Conservation (phyloP, 2,113 vertebrate species). For the Myxocyprinus asiaticus region DNA sequence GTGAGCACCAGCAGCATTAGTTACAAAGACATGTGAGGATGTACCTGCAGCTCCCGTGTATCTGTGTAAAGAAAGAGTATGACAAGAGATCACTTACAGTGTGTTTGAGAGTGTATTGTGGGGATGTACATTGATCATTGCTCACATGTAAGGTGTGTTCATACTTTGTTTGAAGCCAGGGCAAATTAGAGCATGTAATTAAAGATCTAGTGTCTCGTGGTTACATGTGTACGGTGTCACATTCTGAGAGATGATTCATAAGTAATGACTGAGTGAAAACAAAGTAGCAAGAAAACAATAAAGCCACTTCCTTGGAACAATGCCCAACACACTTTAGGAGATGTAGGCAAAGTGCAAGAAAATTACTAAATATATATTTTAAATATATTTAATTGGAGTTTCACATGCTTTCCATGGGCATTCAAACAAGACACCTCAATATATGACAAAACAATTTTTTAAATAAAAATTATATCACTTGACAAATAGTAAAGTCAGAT, state of each 20-base stretch:
- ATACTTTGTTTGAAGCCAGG: background rate
- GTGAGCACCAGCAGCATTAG: background rate
- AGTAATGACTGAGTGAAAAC: no score
- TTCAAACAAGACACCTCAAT: no score
- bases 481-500: no score
- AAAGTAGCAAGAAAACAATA: background rate
- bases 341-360: background rate
- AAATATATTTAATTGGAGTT: background rate
- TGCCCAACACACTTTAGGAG: background rate
- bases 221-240: background rate
- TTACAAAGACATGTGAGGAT: constrained; percentile 9
- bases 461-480: no score
- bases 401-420: background rate
- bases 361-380: background rate
- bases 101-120: background rate
- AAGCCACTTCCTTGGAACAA: background rate
- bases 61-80: background rate
- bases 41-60: background rate
- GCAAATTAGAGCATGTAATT: background rate
- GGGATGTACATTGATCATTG: background rate
- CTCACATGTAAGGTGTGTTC: background rate
- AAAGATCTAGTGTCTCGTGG: background rate
- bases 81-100: constrained; percentile 1
- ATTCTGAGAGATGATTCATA: background rate
- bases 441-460: no score